These are phyloP conservation scores for Epiblema foenella DNA, from an alignment of 2,888 invertebrate genomes.

Conservation along the genomic window DNA sequence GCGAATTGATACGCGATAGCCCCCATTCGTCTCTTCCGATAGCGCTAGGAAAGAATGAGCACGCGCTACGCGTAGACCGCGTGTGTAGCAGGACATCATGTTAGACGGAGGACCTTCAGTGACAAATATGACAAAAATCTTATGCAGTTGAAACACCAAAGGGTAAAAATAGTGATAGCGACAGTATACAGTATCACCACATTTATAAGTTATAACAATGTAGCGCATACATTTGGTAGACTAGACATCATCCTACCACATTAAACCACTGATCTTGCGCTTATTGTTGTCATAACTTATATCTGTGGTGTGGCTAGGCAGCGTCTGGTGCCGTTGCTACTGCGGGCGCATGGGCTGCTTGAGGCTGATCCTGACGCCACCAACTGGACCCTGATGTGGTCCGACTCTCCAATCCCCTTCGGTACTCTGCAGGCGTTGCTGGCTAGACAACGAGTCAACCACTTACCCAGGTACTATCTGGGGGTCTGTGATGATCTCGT, in stretches of 20 bases:
- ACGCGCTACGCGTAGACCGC: too few species aligned
- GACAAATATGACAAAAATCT: background rate
- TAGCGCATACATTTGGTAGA: slow-evolving; percentile 3
- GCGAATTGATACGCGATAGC: too few species aligned
- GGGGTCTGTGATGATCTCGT: too few species aligned
- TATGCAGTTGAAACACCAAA: too few species aligned
- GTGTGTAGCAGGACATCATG: too few species aligned
- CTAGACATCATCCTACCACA: background rate
- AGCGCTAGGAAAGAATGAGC: too few species aligned
- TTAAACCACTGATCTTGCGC: background rate
- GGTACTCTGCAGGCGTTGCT: slow-evolving; percentile 48
- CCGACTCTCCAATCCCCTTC: slow-evolving; percentile 48
- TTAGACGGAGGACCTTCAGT: too few species aligned
- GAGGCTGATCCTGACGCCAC: slow-evolving; percentile 45
- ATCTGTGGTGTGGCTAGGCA: slow-evolving; percentile 10
- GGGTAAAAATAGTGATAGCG: background rate
- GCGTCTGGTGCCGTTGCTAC: slow-evolving; percentile 47
- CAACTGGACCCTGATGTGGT: slow-evolving; percentile 56
- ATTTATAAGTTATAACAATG: slow-evolving; percentile 14
- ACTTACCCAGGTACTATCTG: slow-evolving; percentile 54
- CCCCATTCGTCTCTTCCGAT: too few species aligned
- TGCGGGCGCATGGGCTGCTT: slow-evolving; percentile 56
- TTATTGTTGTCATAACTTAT: background rate
- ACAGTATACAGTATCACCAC: slow-evolving; percentile 1
- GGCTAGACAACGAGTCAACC: slow-evolving; percentile 54